Evolutionary conservation across 2,113 vertebrate species (phyloP), one percentile per base, ranked within the genome.

Genomic region (Mus musculus): DNA sequence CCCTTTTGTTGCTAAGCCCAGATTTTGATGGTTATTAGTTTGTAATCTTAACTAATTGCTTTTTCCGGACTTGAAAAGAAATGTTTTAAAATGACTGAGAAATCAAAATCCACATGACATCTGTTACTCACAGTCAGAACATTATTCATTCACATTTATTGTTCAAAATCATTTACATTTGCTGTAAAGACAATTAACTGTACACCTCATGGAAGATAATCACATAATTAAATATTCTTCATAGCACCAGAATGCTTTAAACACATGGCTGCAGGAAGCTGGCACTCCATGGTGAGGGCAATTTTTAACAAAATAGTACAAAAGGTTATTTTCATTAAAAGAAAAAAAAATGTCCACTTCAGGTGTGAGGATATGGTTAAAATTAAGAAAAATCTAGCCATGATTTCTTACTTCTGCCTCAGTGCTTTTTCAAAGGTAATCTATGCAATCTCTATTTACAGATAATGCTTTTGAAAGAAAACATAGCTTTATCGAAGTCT

Each of bases 101-200:
- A 98, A 97, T 96, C 19, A 93, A 98, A 97, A 96, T 97, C 89
- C 71, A 96, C 95, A 98, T 95, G 67, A 91, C 59, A 95, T 97
- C 95, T 96, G 98, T 95, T 97, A 69, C 85, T 98, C 95, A 96
- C 96, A 97, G 92, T 86, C 52, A 96, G 94, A 92, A 56, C 20
- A 94, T 92, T 98, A 97, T 46, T 97, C 63, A 95, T 97, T 97
- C 81, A 78, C n/a, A 59, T 36, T 84, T 91, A 95, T 96, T 96
- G 93, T 97, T 98, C 96, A 97, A 96, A 89, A 96, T 94, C 16
- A 97, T 97, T 97, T 97, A 95, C 95, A 88, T 98, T 97, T 97
- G 98, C 98, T 36, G 76, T 88, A 97, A 95, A 95, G 90, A 82
- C 94, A 98, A 97, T 97, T 98, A 98, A 96, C 95, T 89, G 94